phyloP scores from a whole-genome alignment of 2,797 vertebrate species.

The Macropus fuliginosus region DNA sequence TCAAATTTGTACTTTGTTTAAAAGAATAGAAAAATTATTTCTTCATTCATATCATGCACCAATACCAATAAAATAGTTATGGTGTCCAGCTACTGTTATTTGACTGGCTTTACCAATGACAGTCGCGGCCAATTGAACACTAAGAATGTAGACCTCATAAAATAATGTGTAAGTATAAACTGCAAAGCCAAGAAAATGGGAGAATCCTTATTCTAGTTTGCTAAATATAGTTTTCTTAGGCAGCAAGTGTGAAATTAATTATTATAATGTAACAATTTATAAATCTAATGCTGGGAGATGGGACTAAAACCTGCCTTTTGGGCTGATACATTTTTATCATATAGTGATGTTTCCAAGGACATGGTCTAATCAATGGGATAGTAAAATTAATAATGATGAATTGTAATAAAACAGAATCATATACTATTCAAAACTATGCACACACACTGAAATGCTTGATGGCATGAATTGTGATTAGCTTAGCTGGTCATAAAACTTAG shows the following conservation, averaged over 20 bases:
- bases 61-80: neutral
- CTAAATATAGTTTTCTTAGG: neutral
- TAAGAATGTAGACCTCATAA: conserved; percentile 22
- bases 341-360: neutral
- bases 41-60: neutral
- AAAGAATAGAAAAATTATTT: conserved; percentile 22
- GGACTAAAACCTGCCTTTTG: neutral
- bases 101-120: conserved; percentile 1
- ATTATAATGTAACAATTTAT: neutral
- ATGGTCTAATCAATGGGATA: neutral
- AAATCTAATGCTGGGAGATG: neutral
- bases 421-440: neutral
- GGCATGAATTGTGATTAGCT: neutral
- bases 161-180: conserved; percentile 25
- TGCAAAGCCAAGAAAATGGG: conserved; percentile 12
- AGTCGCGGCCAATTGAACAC: conserved; percentile 33
- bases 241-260: neutral
- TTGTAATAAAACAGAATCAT: neutral
- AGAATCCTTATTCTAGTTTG: neutral
- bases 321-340: neutral
- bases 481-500: neutral
- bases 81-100: neutral
- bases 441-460: neutral
- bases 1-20: conserved; percentile 5
- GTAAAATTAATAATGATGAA: neutral